Conservation (phyloP, 2,113 vertebrate species). For the Ictalurus furcatus region DNA sequence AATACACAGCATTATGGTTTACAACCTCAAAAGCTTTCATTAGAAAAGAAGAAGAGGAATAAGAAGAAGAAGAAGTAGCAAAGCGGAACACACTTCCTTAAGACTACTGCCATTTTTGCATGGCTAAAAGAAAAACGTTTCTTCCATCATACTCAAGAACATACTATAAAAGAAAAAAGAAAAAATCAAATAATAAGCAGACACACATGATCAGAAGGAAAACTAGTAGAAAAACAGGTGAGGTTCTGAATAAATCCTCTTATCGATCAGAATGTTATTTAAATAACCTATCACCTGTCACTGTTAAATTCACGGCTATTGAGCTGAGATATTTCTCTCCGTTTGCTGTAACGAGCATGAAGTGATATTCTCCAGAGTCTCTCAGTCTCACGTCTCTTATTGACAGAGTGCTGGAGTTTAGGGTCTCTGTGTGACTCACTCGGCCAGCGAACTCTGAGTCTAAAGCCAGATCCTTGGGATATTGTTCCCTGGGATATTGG, state of each 20-base stretch:
- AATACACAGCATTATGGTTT: background rate
- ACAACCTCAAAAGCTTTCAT: background rate
- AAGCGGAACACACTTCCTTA: background rate
- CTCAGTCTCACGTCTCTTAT: conserved; percentile 30
- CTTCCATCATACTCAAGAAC: too few relatives aligned
- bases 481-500: too few relatives aligned
- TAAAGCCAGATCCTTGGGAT: conserved; percentile 34
- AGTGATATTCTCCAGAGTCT: conserved; percentile 47
- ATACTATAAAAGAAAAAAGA: background rate
- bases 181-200: background rate
- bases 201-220: background rate
- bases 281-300: conserved; percentile 31
- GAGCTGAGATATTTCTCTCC: conserved; percentile 1
- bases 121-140: too few relatives aligned
- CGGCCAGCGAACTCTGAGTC: conserved; percentile 34
- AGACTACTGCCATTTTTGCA: too few relatives aligned
- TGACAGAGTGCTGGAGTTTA: background rate
- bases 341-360: conserved; percentile 28
- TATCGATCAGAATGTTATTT: background rate
- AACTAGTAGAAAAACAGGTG: background rate
- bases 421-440: background rate
- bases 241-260: background rate
- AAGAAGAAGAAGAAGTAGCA: background rate
- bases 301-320: background rate
- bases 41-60: background rate